Evolutionary conservation across 1,140 invertebrate genomes (phyloP).

Genomic region (Drosophila nebulosa): DNA sequence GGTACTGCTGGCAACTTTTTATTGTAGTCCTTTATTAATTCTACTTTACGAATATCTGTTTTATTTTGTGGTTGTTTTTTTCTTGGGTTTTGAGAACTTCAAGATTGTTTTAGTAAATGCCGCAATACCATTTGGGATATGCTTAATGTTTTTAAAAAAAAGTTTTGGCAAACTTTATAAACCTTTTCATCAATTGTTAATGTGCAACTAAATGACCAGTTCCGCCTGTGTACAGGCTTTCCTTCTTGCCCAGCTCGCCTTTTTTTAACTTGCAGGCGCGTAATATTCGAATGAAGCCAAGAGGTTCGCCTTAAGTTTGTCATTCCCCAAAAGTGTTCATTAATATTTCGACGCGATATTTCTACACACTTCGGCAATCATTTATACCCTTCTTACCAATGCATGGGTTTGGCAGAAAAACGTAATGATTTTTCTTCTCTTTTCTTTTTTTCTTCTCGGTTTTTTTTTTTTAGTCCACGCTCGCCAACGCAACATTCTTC

Average conservation of each 20-base stretch:
- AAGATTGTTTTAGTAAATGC: not conserved
- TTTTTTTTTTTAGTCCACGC: too few species aligned
- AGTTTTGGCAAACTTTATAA: slow-evolving; percentile 9
- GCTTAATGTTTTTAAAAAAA: slow-evolving; percentile 5
- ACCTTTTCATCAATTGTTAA: slow-evolving; percentile 12
- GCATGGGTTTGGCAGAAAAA: too few species aligned
- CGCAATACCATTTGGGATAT: slow-evolving; percentile 8
- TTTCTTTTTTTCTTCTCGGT: too few species aligned
- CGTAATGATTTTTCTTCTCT: too few species aligned
- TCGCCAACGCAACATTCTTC: too few species aligned
- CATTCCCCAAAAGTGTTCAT: slow-evolving; percentile 24
- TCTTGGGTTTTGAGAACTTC: not conserved
- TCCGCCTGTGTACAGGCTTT: slow-evolving; percentile 3
- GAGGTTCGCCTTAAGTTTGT: too few species aligned
- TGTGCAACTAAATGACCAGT: not conserved
- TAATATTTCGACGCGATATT: slow-evolving; percentile 5
- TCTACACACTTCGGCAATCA: not conserved
- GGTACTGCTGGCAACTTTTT: slow-evolving; percentile 25
- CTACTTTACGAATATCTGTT: too few species aligned
- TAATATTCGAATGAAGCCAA: slow-evolving; percentile 9
- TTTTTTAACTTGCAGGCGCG: not conserved
- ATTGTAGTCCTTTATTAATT: too few species aligned
- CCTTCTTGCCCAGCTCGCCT: slow-evolving; percentile 3
- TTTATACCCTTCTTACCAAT: too few species aligned
- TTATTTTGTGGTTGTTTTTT: too few species aligned